phyloP scores from a whole-genome alignment of 2,113 vertebrate genomes.

The Acanthisitta chloris region DNA sequence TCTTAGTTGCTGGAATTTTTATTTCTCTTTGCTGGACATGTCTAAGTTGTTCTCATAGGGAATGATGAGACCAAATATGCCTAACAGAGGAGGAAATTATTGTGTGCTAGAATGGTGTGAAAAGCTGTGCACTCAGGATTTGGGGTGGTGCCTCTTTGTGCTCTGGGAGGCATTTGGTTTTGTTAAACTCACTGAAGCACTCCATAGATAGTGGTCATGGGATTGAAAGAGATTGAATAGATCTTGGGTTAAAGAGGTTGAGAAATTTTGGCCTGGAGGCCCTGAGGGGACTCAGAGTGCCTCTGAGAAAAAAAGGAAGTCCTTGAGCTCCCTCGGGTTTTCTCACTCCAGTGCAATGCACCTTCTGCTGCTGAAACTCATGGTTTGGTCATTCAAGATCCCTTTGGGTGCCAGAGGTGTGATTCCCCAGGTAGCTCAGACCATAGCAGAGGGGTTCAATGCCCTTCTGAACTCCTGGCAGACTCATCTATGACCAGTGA shows the following conservation, averaged over 20 bases:
- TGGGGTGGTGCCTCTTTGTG: not conserved
- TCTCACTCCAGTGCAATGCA: not conserved
- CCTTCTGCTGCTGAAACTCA: not conserved
- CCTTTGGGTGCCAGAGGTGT: not conserved
- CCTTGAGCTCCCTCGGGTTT: not conserved
- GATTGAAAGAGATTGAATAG: not conserved
- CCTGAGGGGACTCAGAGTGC: not conserved
- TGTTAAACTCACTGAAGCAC: not conserved
- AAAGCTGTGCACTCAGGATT: not conserved
- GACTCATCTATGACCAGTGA: not conserved
- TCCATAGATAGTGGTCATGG: fast-evolving
- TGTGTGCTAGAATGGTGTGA: not conserved
- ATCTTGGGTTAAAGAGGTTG: not conserved
- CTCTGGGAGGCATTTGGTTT: not conserved
- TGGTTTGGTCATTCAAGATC: not conserved
- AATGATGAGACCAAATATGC: not conserved
- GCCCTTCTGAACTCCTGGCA: not conserved
- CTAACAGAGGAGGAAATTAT: not conserved
- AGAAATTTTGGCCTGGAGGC: not conserved
- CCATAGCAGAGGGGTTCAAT: not conserved
- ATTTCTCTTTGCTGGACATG: not conserved
- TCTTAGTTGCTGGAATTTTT: not conserved
- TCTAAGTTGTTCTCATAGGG: not conserved
- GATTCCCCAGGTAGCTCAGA: not conserved
- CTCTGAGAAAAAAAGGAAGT: not conserved